These are phyloP conservation scores for Pantherophis guttatus DNA, from an alignment of 2,113 vertebrate genomes.

Conservation along the genomic window DNA sequence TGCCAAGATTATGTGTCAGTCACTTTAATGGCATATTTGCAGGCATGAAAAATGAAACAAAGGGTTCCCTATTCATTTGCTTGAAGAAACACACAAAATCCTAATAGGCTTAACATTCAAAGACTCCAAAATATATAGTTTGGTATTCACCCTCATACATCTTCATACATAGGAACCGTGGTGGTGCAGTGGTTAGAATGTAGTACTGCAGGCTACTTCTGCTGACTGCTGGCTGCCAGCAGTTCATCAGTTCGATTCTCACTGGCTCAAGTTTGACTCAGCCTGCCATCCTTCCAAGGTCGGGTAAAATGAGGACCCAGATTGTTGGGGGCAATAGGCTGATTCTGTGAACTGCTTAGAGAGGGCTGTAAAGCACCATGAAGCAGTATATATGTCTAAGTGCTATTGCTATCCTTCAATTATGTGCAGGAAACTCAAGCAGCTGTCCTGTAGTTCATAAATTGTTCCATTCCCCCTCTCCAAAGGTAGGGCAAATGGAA, in stretches of 20 bases:
- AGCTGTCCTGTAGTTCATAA: not conserved
- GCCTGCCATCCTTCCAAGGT: too few species aligned
- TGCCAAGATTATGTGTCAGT: conserved; percentile 44
- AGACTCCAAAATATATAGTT: not conserved
- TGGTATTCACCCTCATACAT: not conserved
- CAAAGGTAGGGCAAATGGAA: not conserved
- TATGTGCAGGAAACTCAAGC: not conserved
- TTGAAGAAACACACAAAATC: conserved; percentile 27
- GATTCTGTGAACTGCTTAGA: too few species aligned
- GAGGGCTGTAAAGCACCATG: too few species aligned
- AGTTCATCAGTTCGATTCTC: too few species aligned
- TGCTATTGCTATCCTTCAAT: not conserved
- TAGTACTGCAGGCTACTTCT: too few species aligned
- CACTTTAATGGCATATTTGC: conserved; percentile 40
- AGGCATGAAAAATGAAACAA: conserved; percentile 30
- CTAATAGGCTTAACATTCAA: conserved; percentile 17
- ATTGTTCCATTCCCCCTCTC: not conserved
- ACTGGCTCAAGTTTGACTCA: too few species aligned
- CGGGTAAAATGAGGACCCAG: too few species aligned
- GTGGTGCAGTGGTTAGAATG: too few species aligned
- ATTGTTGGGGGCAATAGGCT: too few species aligned
- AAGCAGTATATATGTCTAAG: too few species aligned
- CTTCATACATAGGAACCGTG: too few species aligned
- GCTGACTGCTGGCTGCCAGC: too few species aligned
- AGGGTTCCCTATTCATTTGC: conserved; percentile 16